These are phyloP conservation scores for Aspiorhynchus laticeps DNA, from an alignment of 2,113 vertebrate species.

Conservation along the genomic window DNA sequence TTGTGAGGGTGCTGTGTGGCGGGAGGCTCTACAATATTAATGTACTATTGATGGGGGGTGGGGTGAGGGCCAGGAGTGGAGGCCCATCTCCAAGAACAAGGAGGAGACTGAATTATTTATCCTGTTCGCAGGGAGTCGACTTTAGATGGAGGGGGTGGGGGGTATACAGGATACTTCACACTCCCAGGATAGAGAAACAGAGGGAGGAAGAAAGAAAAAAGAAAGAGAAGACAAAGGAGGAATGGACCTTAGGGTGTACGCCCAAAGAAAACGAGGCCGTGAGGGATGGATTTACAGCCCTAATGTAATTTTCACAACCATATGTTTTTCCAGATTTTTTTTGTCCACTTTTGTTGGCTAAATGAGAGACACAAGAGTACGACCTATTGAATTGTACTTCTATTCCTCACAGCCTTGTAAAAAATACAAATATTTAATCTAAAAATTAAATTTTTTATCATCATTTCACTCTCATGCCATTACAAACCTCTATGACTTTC, in stretches of 20 bases:
- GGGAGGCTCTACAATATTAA: constrained; percentile 58
- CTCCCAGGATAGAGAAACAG: constrained; percentile 26
- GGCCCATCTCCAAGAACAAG: constrained; percentile 50
- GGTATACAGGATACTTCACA: not conserved
- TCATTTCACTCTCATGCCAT: not conserved
- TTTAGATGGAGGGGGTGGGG: constrained; percentile 11
- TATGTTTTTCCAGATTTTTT: not conserved
- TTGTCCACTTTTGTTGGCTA: not conserved
- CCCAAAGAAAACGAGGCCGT: not conserved
- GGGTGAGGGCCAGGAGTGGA: constrained; percentile 28
- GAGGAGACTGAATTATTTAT: constrained; percentile 54
- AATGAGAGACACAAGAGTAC: not conserved
- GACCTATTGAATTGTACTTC: not conserved
- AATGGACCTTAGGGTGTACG: not conserved
- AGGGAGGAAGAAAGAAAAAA: not conserved
- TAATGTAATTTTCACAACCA: not conserved
- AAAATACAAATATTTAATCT: not conserved
- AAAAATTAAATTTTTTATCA: not conserved
- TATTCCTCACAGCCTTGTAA: not conserved
- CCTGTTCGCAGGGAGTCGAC: constrained; percentile 38
- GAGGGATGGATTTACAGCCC: not conserved
- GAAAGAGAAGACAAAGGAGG: not conserved
- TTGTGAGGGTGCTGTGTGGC: constrained; percentile 40
- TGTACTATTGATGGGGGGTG: constrained; percentile 52
- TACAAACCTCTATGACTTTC: not conserved